Base-by-base conservation (phyloP, 2,888 invertebrate genomes). In the Philopedon plagiatum region DNA sequence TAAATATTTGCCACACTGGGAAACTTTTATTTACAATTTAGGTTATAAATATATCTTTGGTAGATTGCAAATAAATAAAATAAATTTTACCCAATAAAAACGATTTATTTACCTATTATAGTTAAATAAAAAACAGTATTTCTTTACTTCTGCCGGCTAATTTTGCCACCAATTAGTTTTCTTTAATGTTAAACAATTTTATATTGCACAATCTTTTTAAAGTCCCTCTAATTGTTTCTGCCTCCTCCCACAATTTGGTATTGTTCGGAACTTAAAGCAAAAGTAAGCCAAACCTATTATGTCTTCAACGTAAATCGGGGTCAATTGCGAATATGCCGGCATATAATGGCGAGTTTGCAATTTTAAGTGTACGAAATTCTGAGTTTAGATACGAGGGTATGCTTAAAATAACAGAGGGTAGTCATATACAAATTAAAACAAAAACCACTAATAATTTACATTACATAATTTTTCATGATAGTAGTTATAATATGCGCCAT, bases 291-390 rank as follows among this genome's bases (percentile, higher is more conserved):
- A 32, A 69, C 39, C 62, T 56, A 61, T 60, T 69, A 69, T 62
- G 60, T 69, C 68, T 69, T 69, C 68, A 69, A 62, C 61, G 56
- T 26, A 34, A 62, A 69, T 60, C 51, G 62, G 56, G 68, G 68
- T 69, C 68, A 60, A 44, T 69, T 69, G 68, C 68, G 68, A 60
- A 56, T 65, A 65, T 54, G 44, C 37, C 41, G 41, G 56, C 54
- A 56, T 69, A 60, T 69, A 60, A 46, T 67, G 37, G 39, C 56
- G 29, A 32, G 54, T 51, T 51, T 61, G 68, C 68, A 69, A 69
- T 62, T 62, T 69, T 68, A 56, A 32, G 21, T 44, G 8, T 51
- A 63, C 63, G 54, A 63, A 63, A 54, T 63, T 63, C 39, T 37
- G 37, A 51, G 51, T 13, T 19, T n/a, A 56, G 1, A 19, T 65